Base-by-base conservation (phyloP, 2,113 vertebrate species). In the Anarhynchus alexandrinus region DNA sequence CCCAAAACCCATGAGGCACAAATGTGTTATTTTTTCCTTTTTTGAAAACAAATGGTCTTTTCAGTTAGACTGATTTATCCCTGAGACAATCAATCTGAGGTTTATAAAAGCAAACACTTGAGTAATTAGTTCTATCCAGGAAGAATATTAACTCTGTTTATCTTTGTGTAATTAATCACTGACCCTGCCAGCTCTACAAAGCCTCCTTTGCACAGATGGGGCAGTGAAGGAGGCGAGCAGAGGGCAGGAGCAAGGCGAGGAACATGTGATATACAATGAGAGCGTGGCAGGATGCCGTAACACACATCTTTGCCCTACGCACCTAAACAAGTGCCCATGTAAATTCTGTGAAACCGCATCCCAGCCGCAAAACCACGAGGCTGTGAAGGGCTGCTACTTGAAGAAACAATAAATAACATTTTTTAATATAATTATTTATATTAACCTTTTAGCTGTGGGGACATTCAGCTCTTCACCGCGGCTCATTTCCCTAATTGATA, bases 71-170 rank as follows among this genome's bases (percentile, higher is more conserved):
- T 94, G 96, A 96, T 98, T 97, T 98, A 91, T 97, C 93, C 91
- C 40, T 55, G 94, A 95, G 96, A 98, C 96, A 97, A 97, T 97
- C 98, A 98, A 98, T 98, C 98, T 58, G 51, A 91, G 97, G 92
- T 95, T 97, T 98, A 97, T 96, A 97, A 97, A 98, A 98, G 98
- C 96, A 98, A 98, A 98, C 98, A 98, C 94, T 95, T 69, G 94
- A 95, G 97, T 98, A 98, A 98, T 98, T 98, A 98, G 97, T 97
- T 98, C 97, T 98, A 97, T 97, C 97, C 97, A 97, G 96, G 97
- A 98, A 98, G 97, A 98, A 98, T 98, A 98, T 98, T 97, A 98
- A 97, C 97, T 98, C 85, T 98, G 98, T 98, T 98, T 98, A 97
- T 98, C 98, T 98, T 98, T 95, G 95, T 90, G 95, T 97, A 97